Evolutionary conservation across 2,113 vertebrate genomes (phyloP).

Genomic region (Phyllostomus discolor): DNA sequence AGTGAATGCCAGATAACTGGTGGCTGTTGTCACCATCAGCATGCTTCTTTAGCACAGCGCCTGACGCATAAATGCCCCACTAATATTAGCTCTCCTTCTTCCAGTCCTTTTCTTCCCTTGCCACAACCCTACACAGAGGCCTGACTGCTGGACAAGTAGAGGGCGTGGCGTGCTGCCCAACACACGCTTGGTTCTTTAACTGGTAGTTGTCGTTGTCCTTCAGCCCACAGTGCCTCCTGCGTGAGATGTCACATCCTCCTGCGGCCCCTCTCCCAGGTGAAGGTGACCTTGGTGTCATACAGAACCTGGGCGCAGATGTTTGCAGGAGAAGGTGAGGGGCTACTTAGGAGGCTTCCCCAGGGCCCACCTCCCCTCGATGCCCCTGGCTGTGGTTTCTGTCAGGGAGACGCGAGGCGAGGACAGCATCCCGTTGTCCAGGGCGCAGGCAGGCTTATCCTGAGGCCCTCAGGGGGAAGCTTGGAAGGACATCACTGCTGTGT

Average conservation of each 20-base stretch:
- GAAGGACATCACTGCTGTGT: neutral
- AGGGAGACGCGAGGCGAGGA: neutral
- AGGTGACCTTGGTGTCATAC: neutral
- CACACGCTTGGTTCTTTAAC: neutral
- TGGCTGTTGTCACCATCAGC: accelerated
- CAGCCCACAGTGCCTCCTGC: neutral
- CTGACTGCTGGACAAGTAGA: neutral
- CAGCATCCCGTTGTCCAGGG: neutral
- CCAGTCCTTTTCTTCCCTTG: neutral
- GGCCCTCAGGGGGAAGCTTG: neutral
- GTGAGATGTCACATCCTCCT: neutral
- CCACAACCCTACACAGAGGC: neutral
- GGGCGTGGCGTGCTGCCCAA: neutral
- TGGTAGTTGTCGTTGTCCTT: neutral
- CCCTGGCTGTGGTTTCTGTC: neutral
- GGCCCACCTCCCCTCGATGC: neutral
- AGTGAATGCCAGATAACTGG: neutral
- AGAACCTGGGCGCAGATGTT: neutral
- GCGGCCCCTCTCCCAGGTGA: neutral
- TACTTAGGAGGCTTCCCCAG: neutral
- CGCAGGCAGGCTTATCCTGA: neutral
- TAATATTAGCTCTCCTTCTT: neutral
- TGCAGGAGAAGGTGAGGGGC: neutral
- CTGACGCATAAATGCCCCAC: neutral
- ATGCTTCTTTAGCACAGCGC: neutral